These are phyloP conservation scores for Diaphora mendica DNA, from an alignment of 2,888 invertebrate genomes.

Conservation along the genomic window DNA sequence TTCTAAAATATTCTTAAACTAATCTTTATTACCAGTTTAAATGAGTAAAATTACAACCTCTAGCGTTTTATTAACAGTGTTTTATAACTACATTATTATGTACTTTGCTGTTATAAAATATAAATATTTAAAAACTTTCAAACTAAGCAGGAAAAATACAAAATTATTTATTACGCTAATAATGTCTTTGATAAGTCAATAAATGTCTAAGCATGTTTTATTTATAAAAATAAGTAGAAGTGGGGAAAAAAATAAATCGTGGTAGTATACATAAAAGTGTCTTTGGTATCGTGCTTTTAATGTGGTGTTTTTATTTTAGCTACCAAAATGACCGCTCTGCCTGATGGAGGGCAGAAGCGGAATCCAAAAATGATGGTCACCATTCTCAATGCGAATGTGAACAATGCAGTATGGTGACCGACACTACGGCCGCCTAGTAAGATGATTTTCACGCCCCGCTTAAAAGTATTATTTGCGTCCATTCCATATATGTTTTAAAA, in stretches of 20 bases:
- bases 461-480: too few species aligned
- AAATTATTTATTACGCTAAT: constrained; percentile 13
- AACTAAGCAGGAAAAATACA: constrained; percentile 4
- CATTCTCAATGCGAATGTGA: too few species aligned
- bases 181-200: constrained; percentile 18
- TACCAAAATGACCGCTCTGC: too few species aligned
- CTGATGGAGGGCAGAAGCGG: too few species aligned
- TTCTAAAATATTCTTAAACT: background rate
- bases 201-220: constrained; percentile 11
- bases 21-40: background rate
- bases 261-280: background rate
- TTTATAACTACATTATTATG: background rate
- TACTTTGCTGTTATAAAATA: background rate
- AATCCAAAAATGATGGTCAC: too few species aligned
- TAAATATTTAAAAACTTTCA: background rate
- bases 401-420: too few species aligned
- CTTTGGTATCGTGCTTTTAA: background rate
- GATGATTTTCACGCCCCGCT: too few species aligned
- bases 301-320: too few species aligned
- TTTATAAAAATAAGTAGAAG: background rate
- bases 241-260: background rate
- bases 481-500: too few species aligned
- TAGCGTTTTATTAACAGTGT: background rate
- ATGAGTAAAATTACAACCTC: background rate
- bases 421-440: too few species aligned